Conservation (phyloP, 2,888 invertebrate genomes). For the Parnassius mnemosyne region DNA sequence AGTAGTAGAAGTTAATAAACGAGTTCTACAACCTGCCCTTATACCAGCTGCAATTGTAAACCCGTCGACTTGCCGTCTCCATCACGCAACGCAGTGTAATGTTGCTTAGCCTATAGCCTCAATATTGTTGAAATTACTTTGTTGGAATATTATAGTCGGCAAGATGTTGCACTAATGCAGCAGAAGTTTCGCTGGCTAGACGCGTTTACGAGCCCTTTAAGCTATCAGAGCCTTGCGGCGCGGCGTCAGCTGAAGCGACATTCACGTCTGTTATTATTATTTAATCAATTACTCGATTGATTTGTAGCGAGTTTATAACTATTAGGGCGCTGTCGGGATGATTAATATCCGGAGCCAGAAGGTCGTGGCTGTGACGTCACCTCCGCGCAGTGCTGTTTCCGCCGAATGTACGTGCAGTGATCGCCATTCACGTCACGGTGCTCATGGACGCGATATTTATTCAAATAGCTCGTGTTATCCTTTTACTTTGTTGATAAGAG, state of each 20-base stretch:
- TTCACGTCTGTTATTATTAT: constrained; percentile 2
- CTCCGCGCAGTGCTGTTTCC: constrained; percentile 68
- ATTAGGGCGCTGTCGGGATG: constrained; percentile 46
- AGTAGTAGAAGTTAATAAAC: too few relatives aligned
- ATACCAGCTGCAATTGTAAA: too few relatives aligned
- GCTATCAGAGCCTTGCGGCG: too few relatives aligned
- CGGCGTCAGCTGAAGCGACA: neutral
- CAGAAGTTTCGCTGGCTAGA: too few relatives aligned
- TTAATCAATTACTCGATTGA: constrained; percentile 14
- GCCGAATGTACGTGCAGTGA: constrained; percentile 41
- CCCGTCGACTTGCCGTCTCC: too few relatives aligned
- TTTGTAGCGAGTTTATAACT: constrained; percentile 10
- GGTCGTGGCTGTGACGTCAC: constrained; percentile 74
- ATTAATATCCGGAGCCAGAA: constrained; percentile 76
- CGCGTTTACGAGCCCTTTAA: too few relatives aligned
- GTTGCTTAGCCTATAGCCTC: too few relatives aligned
- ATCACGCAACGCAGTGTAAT: too few relatives aligned
- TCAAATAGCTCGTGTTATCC: constrained; percentile 28
- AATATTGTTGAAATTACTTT: too few relatives aligned
- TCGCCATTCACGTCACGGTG: constrained; percentile 27
- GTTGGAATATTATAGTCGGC: too few relatives aligned
- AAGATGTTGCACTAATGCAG: too few relatives aligned
- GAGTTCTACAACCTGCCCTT: too few relatives aligned
- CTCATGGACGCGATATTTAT: constrained; percentile 19
- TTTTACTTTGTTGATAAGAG: constrained; percentile 18